Base-by-base conservation (phyloP, 2,888 invertebrate species). In the Embidobia sp. region DNA sequence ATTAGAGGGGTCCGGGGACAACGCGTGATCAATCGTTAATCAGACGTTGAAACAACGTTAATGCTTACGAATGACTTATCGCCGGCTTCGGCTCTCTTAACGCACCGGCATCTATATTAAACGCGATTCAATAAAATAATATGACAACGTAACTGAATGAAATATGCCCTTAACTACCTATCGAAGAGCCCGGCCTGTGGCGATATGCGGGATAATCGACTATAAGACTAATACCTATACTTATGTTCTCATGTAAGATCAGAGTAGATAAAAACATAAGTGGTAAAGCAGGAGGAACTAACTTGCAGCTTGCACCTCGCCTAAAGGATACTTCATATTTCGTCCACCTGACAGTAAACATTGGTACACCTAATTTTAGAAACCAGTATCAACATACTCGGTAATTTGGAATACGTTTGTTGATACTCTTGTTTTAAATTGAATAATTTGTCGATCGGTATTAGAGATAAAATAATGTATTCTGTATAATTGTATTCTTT, bases 241-340 rank as follows among this genome's bases (percentile, higher is more conserved):
- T 83, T 85, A 85, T 83, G 83, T 83, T 83, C 79, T 84, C 79
- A 77, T 82, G 83, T 83, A 84, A 85, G 87, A 86, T 85, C 83
- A 64, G 79, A 80, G 79, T 80, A 84, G 86, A 86, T 87, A 86
- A 77, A 81, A 75, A 79, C 72, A 26, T 82, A 82, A 84, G 83
- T 83, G 84, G 80, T 59, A 63, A 74, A 84, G 80, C 78, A 78
- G 73, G 80, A 73, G 74, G 82, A 81, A 70, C 80, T 67, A 82
- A 82, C 84, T 82, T 83, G 81, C 85, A 83, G 81, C 79, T 84
- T 85, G 86, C 80, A 69, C 75, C 73, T 79, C 66, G 80, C 79
- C 69, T 66, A 61, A 61, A 79, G 77, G 73, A 79, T 78, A 77
- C 49, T 42, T 53, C 33, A 64, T 37, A 78, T 78, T 79, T 77